These are phyloP conservation scores for Leptosomus discolor DNA, from an alignment of 2,113 vertebrate species.

Conservation along the genomic window DNA sequence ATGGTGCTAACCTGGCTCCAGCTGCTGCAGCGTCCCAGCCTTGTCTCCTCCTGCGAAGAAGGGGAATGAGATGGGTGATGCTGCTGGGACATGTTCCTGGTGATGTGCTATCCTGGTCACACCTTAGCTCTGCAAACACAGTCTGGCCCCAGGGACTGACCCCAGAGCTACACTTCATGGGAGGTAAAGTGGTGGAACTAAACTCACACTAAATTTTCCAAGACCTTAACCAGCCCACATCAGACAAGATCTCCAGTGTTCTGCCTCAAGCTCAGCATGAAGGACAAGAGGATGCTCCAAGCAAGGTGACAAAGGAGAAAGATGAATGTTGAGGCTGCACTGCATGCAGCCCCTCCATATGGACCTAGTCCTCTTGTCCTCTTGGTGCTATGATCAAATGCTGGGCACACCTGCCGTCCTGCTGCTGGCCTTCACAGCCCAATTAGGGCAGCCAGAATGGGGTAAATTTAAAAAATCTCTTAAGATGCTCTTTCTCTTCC, in stretches of 20 bases:
- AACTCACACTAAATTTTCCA: neutral
- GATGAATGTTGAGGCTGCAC: neutral
- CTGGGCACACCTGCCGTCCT: neutral
- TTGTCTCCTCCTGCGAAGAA: neutral
- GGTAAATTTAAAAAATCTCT: neutral
- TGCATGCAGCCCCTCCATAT: too few species aligned
- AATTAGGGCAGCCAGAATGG: accelerated
- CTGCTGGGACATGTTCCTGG: neutral
- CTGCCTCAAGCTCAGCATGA: neutral
- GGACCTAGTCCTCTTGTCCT: neutral
- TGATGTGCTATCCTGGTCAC: too few species aligned
- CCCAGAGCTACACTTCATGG: accelerated
- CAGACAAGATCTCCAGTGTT: neutral
- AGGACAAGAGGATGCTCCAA: neutral
- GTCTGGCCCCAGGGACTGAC: neutral
- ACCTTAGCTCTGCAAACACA: too few species aligned
- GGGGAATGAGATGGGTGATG: neutral
- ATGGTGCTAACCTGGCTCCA: neutral
- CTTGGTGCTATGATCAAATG: neutral
- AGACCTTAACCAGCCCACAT: neutral
- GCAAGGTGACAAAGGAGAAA: neutral
- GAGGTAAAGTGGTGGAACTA: neutral
- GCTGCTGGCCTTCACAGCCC: neutral
- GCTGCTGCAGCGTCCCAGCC: neutral
- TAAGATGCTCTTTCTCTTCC: neutral